phyloP scores from a whole-genome alignment of 2,113 vertebrate species.

The Phodopus roborovskii region DNA sequence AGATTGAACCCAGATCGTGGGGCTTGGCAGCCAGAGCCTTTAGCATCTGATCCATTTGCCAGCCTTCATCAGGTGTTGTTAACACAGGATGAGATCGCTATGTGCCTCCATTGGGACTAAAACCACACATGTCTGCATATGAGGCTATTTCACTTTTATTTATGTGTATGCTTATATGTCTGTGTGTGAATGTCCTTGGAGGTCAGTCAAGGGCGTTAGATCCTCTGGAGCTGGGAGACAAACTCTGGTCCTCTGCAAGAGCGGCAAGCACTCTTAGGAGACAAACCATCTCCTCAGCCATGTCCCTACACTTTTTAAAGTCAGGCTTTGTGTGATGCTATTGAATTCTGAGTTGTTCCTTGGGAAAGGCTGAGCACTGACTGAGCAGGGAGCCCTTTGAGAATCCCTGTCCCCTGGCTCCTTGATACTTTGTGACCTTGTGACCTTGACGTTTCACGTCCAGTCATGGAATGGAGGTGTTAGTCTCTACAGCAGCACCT shows the following conservation, averaged over 20 bases:
- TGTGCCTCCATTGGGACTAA: background rate
- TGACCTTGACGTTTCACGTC: background rate
- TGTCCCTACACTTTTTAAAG: background rate
- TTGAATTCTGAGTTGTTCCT: background rate
- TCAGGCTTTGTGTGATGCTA: background rate
- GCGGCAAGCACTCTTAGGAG: background rate
- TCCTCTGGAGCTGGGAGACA: background rate
- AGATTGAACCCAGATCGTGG: background rate
- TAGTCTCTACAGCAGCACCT: background rate
- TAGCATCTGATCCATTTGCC: background rate
- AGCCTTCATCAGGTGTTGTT: background rate
- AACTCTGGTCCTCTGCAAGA: background rate
- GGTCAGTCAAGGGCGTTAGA: background rate
- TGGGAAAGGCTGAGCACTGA: background rate
- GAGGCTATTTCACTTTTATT: no score
- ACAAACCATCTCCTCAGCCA: background rate
- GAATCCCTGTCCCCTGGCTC: background rate
- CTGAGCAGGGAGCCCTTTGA: background rate
- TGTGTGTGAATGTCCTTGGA: background rate
- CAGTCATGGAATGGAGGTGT: background rate
- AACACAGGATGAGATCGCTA: background rate
- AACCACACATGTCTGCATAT: background rate
- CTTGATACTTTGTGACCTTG: rapidly evolving
- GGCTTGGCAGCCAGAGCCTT: background rate
- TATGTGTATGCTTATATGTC: background rate